Evolutionary conservation across 2,113 vertebrate species (phyloP).

Genomic region (Thryonomys swinderianus): DNA sequence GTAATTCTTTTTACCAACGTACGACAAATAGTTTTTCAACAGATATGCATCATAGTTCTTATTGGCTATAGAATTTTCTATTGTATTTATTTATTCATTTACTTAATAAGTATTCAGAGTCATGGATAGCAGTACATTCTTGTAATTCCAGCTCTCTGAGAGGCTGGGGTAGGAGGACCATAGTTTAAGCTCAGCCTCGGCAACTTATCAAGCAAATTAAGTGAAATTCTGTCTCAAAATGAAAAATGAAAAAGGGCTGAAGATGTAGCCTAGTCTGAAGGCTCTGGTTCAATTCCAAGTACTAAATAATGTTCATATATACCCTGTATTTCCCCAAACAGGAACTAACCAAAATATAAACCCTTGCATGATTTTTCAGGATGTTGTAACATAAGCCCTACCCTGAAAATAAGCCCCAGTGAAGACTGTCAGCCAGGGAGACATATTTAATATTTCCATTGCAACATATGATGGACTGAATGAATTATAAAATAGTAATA

Average conservation of each 20-base stretch:
- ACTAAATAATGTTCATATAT: neutral
- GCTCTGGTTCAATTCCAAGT: neutral
- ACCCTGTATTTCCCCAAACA: neutral
- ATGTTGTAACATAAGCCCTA: neutral
- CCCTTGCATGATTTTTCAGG: neutral
- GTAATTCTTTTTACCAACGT: no score
- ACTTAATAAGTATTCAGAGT: neutral
- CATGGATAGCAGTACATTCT: neutral
- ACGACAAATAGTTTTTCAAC: neutral
- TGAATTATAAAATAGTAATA: neutral
- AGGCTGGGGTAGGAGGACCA: neutral
- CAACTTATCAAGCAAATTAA: neutral
- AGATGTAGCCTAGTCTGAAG: neutral
- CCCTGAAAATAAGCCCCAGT: neutral
- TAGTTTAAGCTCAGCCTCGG: neutral
- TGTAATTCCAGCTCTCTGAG: neutral
- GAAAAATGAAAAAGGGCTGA: neutral
- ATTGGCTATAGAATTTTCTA: neutral
- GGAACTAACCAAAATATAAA: neutral
- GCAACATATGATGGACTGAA: neutral
- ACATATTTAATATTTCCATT: neutral
- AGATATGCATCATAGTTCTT: neutral
- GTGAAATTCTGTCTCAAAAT: neutral
- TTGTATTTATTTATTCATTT: constrained; percentile 13
- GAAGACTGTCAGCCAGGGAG: neutral